These are phyloP conservation scores for Ptychoptera albimana DNA, from an alignment of 2,888 invertebrate species.

Conservation along the genomic window DNA sequence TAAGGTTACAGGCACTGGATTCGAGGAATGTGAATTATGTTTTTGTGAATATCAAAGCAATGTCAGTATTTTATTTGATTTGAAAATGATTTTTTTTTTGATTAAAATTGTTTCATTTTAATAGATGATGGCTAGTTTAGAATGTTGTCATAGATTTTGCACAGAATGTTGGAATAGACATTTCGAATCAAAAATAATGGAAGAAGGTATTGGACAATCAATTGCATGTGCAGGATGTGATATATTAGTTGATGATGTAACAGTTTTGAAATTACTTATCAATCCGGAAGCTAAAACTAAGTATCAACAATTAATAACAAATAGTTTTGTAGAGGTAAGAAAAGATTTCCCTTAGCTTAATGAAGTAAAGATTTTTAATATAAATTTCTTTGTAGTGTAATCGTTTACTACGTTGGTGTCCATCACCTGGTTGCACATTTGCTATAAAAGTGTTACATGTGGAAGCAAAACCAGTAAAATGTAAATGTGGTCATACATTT, in stretches of 20 bases:
- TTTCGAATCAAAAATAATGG: slow-evolving; percentile 95
- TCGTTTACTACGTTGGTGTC: slow-evolving; percentile 92
- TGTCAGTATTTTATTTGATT: too few relatives aligned
- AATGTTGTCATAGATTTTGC: slow-evolving; percentile 95
- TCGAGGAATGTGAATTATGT: too few relatives aligned
- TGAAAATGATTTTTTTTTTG: too few relatives aligned
- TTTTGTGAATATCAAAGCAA: too few relatives aligned
- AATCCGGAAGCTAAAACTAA: slow-evolving; percentile 79
- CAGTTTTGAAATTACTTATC: slow-evolving; percentile 80
- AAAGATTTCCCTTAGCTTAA: neutral
- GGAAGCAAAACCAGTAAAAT: slow-evolving; percentile 81
- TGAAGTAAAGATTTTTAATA: neutral
- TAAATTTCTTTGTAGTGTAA: slow-evolving; percentile 49
- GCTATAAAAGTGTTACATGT: slow-evolving; percentile 84
- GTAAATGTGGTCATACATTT: slow-evolving; percentile 84
- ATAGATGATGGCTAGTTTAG: slow-evolving; percentile 87
- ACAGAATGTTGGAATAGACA: slow-evolving; percentile 93
- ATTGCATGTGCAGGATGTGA: slow-evolving; percentile 97
- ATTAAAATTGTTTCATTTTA: slow-evolving; percentile 21
- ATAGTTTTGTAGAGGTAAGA: slow-evolving; percentile 89
- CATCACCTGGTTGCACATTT: slow-evolving; percentile 93
- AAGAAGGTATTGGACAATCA: slow-evolving; percentile 91
- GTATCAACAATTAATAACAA: slow-evolving; percentile 94
- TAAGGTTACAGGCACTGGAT: too few relatives aligned
- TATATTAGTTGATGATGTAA: slow-evolving; percentile 93